These are phyloP conservation scores for Mandrillus leucophaeus DNA, from an alignment of 2,113 vertebrate genomes.

Conservation along the genomic window DNA sequence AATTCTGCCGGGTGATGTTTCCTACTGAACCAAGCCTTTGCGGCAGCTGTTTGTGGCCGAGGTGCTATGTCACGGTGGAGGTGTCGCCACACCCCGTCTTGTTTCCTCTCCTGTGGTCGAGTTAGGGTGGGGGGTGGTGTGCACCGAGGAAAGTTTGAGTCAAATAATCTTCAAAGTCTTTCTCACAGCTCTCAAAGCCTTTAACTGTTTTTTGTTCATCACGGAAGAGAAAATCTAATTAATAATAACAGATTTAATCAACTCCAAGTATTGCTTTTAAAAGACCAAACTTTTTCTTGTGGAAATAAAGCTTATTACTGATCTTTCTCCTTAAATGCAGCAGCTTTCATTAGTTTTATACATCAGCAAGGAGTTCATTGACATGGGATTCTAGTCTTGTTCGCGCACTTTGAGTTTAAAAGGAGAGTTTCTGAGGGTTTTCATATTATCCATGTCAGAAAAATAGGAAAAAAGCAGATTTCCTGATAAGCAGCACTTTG, in stretches of 20 bases:
- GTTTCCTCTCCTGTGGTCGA: not conserved
- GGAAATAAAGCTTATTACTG: not conserved
- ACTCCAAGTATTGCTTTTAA: not conserved
- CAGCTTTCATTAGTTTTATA: not conserved
- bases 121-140: fast-evolving
- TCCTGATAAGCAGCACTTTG: not conserved
- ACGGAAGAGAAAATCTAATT: not conserved
- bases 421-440: not conserved
- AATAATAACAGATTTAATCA: not conserved
- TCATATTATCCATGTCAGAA: not conserved
- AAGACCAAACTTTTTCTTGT: not conserved
- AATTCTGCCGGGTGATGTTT: not conserved
- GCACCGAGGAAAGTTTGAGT: not conserved
- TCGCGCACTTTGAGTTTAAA: not conserved
- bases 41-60: not conserved
- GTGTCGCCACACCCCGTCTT: fast-evolving
- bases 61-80: too few species aligned
- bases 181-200: not conserved
- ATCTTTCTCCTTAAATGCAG: not conserved
- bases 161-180: not conserved
- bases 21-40: not conserved
- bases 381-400: not conserved
- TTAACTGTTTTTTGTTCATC: not conserved
- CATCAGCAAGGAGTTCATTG: not conserved
- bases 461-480: not conserved